Evolutionary conservation across 2,888 invertebrate species (phyloP), one percentile per base, ranked within the genome.

Genomic region (Dysmachus trigonus): DNA sequence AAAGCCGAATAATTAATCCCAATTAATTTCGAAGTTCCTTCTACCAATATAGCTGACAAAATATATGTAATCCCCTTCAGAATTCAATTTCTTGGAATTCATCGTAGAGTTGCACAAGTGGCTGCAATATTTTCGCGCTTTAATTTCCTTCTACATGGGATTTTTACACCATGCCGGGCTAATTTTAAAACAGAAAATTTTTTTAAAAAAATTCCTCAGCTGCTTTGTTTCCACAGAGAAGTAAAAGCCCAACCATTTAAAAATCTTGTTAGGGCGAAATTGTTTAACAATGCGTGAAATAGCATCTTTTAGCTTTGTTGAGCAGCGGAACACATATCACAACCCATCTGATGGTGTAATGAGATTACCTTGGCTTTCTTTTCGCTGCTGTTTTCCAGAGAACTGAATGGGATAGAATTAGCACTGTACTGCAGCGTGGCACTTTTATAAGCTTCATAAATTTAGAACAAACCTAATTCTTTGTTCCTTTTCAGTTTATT

Each of bases 161-260:
- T 62, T 62, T 62, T 62, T 62, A 22, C 62, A 62, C 62, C 62
- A 62, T 62, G 62, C 22, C 62, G 62, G 22, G 22, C 22, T 22
- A 62, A 62, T 18, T 8, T 62, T 18, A 62, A 62, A 62, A 62
- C 27, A 62, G 51, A 18, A 51, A 51, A 6, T 62, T 62, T 62
- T 62, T 27, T 18, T 53, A 53, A 62, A 62, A 53, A 62, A 62
- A 22, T 22, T 62, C 27, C 27, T 62, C 62, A 62, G 22, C 10
- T 62, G 27, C 27, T 62, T 62, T 62, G 62, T 62, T 62, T 22
- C 10, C 27, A 22, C 62, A 10, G 47, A n/a, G 47, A 90, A 89
- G 88, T 89, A 4, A 62, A 88, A 79, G 88, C 62, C 62, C 62
- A 62, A 22, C 38, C 33, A 76, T 76, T 76, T 76, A 76, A 76